Percentiles rank a stretch among this genome's conserved stretches.
Conservation (phyloP, 2,888 invertebrate genomes). For the Xylocampa areola region DNA sequence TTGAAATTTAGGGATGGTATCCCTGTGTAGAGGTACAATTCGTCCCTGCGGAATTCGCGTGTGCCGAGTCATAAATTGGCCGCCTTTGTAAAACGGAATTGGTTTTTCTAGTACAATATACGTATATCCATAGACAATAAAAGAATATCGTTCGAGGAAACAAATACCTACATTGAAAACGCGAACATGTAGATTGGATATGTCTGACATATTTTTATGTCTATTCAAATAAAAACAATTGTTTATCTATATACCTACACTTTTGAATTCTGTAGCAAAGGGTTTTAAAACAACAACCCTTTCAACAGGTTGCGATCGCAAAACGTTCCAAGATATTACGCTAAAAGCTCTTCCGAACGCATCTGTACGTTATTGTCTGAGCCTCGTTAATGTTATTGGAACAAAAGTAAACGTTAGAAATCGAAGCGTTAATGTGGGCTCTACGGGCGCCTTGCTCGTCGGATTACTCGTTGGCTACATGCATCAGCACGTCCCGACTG, state of each 20-base stretch:
- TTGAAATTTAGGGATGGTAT: conserved; percentile 60
- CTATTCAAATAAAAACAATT: conserved; percentile 4
- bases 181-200: conserved; percentile 9
- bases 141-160: conserved; percentile 60
- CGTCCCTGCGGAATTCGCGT: conserved; percentile 62
- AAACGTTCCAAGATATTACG: conserved; percentile 36
- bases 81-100: conserved; percentile 79
- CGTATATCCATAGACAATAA: conserved; percentile 59
- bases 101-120: conserved; percentile 78
- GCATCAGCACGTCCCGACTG: conserved; percentile 79
- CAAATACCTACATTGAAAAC: conserved; percentile 41
- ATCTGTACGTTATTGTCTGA: conserved; percentile 40
- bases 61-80: conserved; percentile 78
- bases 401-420: conserved; percentile 49
- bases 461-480: conserved; percentile 67
- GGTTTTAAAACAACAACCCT: conserved; percentile 23
- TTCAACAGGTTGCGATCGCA: conserved; percentile 17
- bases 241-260: neutral
- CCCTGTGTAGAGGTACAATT: conserved; percentile 43
- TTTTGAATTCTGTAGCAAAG: neutral
- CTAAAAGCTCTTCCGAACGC: conserved; percentile 38
- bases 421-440: conserved; percentile 47
- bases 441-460: conserved; percentile 48
- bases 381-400: conserved; percentile 49
- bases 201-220: conserved; percentile 6